Percentiles rank a stretch among this genome's conserved stretches.
Conservation (phyloP, 2,113 vertebrate species). For the Gallinago paraguaiae region DNA sequence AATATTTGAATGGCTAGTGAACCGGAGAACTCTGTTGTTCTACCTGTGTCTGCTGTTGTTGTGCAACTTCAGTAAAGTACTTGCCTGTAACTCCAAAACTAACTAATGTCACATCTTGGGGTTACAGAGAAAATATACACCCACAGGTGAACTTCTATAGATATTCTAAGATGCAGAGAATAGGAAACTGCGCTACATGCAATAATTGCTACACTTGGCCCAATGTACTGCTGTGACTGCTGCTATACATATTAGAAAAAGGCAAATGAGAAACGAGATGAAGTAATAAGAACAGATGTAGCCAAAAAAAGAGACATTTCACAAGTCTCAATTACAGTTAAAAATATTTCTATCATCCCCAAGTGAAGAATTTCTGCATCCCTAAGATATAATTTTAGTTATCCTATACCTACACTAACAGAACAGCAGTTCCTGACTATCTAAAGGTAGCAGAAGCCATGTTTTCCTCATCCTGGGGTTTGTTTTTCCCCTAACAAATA, state of each 20-base stretch:
- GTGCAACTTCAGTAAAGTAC: neutral
- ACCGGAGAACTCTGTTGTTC: neutral
- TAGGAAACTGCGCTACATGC: accelerated
- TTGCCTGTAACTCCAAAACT: neutral
- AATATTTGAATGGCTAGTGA: neutral
- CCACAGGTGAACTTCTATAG: neutral
- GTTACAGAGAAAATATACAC: neutral
- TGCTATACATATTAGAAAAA: neutral
- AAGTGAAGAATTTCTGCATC: constrained; percentile 37
- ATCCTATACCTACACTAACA: constrained; percentile 17
- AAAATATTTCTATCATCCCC: constrained; percentile 11
- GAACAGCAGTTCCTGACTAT: neutral
- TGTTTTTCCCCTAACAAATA: neutral
- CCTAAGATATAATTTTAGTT: constrained; percentile 44
- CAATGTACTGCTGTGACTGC: neutral
- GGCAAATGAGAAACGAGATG: neutral
- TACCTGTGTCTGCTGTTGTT: neutral
- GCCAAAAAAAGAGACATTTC: neutral
- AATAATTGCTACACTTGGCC: neutral
- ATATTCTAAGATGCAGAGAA: neutral
- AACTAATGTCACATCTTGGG: neutral
- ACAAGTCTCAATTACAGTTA: constrained; percentile 18
- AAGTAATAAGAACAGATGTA: neutral
- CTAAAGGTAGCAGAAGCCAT: constrained; percentile 27
- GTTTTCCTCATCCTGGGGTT: constrained; percentile 21